phyloP scores from a whole-genome alignment of 2,797 vertebrate species.

The Protosalanx chinensis region DNA sequence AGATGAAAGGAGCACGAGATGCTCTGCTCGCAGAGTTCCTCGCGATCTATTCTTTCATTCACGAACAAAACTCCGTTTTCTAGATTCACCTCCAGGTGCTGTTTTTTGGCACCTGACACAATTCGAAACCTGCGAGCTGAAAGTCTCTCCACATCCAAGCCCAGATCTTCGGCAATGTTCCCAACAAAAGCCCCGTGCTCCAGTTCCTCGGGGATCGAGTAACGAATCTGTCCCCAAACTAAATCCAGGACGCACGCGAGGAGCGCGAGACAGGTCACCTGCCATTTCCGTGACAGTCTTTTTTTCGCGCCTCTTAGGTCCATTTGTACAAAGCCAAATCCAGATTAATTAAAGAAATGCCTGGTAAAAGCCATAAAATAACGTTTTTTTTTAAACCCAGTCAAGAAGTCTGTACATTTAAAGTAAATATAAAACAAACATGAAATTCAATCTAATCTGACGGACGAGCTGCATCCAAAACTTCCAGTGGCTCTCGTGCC shows the following conservation, averaged over 20 bases:
- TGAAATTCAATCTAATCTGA: background rate
- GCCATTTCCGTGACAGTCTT: conserved; percentile 49
- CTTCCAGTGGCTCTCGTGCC: conserved; percentile 13
- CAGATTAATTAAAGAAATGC: conserved; percentile 27
- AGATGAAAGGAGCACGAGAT: conserved; percentile 72
- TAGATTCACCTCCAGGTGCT: conserved; percentile 73
- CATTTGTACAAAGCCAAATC: conserved; percentile 49
- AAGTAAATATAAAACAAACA: no score
- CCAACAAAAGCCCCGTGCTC: conserved; percentile 76
- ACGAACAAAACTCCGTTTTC: conserved; percentile 75
- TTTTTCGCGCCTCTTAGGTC: conserved; percentile 38
- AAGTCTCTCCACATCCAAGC: conserved; percentile 67
- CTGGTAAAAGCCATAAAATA: background rate
- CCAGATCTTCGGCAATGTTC: conserved; percentile 75
- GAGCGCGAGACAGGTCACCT: conserved; percentile 47
- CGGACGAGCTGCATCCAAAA: background rate
- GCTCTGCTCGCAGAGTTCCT: conserved; percentile 75
- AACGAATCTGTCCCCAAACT: conserved; percentile 70
- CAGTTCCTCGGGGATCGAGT: conserved; percentile 73
- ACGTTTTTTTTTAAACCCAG: background rate
- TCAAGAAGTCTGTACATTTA: background rate
- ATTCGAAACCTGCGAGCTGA: conserved; percentile 72
- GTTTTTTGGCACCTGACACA: conserved; percentile 70
- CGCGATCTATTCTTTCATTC: conserved; percentile 73
- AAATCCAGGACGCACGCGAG: conserved; percentile 65